These are phyloP conservation scores for Anolis apletophallus DNA, from an alignment of 2,797 vertebrate genomes.

Conservation along the genomic window DNA sequence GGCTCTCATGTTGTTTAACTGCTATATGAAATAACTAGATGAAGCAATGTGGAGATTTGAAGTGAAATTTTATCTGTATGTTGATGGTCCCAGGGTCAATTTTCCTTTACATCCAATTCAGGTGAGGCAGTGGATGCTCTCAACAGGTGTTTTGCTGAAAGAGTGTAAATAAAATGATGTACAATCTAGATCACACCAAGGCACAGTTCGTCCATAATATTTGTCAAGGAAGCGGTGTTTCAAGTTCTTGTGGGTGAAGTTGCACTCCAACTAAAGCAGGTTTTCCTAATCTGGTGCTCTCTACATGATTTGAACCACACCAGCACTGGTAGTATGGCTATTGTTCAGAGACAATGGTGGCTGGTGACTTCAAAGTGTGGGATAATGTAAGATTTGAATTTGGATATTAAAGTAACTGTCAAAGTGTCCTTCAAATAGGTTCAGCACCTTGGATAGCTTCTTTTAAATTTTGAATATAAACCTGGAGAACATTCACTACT, in stretches of 20 bases:
- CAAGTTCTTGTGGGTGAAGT: not conserved
- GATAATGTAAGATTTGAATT: too few relatives aligned
- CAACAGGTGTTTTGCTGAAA: not conserved
- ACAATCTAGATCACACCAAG: not conserved
- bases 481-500: too few relatives aligned
- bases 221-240: not conserved
- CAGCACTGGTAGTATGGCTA: not conserved
- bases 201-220: not conserved
- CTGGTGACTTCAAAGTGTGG: too few relatives aligned
- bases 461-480: too few relatives aligned
- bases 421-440: too few relatives aligned
- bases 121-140: not conserved
- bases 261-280: not conserved
- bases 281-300: not conserved
- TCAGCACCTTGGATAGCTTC: too few relatives aligned
- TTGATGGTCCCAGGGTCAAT: not conserved
- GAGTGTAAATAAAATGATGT: not conserved
- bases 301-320: not conserved
- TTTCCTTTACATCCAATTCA: conserved; percentile 11
- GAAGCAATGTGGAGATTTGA: not conserved
- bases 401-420: too few relatives aligned
- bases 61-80: not conserved
- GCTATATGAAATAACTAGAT: not conserved
- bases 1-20: not conserved
- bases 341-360: too few relatives aligned